phyloP scores from a whole-genome alignment of 2,888 invertebrate genomes.

The Dascillus cervinus region DNA sequence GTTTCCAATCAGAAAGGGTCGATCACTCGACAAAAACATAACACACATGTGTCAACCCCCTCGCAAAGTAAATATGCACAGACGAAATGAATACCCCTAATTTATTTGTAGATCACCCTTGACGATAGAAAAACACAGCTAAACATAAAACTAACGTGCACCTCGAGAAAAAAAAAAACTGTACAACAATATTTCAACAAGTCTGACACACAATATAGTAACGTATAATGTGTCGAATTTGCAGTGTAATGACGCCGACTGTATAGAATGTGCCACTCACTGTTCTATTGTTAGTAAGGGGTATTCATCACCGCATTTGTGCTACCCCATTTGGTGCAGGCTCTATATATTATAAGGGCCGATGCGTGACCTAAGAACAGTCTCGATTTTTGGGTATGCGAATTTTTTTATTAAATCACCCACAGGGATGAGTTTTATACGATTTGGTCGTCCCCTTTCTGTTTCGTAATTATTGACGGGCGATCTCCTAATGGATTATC shows the following conservation, averaged over 20 bases:
- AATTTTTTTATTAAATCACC: neutral
- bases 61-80: conserved; percentile 22
- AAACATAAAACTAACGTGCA: conserved; percentile 3
- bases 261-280: conserved; percentile 31
- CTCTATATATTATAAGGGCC: conserved; percentile 8
- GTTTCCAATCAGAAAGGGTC: conserved; percentile 8
- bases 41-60: conserved; percentile 17
- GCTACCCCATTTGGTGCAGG: conserved; percentile 32
- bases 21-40: conserved; percentile 19
- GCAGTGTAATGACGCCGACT: conserved; percentile 31
- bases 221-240: conserved; percentile 34
- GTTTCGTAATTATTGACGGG: conserved; percentile 20
- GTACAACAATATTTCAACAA: conserved; percentile 29
- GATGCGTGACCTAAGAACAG: conserved; percentile 7
- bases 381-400: neutral
- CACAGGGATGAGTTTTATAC: conserved; percentile 1
- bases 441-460: conserved; percentile 14
- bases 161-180: conserved; percentile 9
- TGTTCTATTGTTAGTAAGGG: conserved; percentile 29
- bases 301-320: conserved; percentile 39
- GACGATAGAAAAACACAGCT: conserved; percentile 11
- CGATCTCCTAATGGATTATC: conserved; percentile 21
- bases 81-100: conserved; percentile 24
- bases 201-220: conserved; percentile 24
- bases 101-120: conserved; percentile 21